phyloP scores from a whole-genome alignment of 2,113 vertebrate species.

The Abramis brama region DNA sequence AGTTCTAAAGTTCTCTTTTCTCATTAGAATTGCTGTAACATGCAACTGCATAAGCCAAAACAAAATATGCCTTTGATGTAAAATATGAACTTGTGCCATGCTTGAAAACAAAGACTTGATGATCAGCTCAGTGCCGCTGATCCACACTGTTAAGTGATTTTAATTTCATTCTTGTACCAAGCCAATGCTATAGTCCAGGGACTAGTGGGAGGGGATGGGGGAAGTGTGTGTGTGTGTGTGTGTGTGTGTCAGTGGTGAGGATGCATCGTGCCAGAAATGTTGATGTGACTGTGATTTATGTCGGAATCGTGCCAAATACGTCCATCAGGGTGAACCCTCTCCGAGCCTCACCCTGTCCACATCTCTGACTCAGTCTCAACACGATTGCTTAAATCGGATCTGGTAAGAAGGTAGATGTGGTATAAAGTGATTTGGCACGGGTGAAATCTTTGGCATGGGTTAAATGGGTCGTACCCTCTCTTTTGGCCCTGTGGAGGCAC shows the following conservation, averaged over 20 bases:
- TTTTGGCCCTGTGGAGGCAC: constrained; percentile 21
- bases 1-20: constrained; percentile 1
- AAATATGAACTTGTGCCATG: constrained; percentile 37
- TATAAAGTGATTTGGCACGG: not conserved
- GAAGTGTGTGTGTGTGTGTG: constrained; percentile 1
- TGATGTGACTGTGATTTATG: constrained; percentile 54
- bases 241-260: constrained; percentile 29
- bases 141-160: constrained; percentile 47
- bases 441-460: constrained; percentile 26
- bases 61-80: constrained; percentile 40
- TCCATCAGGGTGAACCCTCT: constrained; percentile 40
- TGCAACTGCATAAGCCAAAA: constrained; percentile 6
- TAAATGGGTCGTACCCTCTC: constrained; percentile 27
- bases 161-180: constrained; percentile 38
- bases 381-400: not conserved
- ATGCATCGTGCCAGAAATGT: constrained; percentile 45
- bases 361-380: not conserved
- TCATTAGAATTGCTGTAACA: not conserved
- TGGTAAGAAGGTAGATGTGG: constrained; percentile 3
- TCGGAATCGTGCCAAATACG: constrained; percentile 47
- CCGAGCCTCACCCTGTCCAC: not conserved
- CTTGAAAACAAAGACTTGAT: constrained; percentile 30
- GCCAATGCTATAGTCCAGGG: constrained; percentile 47
- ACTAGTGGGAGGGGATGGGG: constrained; percentile 6
- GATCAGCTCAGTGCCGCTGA: constrained; percentile 38